Evolutionary conservation across 2,797 vertebrate genomes (phyloP).

Genomic region (Todus mexicanus): DNA sequence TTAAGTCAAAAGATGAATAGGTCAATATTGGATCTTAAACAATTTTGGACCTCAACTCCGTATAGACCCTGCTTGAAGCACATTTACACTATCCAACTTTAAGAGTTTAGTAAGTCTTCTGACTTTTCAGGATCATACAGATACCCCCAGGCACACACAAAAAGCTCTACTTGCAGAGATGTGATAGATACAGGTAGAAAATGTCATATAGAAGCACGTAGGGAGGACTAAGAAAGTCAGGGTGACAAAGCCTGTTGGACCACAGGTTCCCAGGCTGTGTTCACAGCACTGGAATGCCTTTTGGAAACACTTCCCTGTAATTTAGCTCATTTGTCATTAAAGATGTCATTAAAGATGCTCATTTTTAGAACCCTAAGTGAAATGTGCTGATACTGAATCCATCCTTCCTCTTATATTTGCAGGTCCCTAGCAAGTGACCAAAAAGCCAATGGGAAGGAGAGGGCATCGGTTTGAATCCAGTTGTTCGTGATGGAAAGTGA

Average conservation of each 20-base stretch:
- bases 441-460: background rate
- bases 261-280: background rate
- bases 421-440: background rate
- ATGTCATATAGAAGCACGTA: background rate
- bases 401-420: background rate
- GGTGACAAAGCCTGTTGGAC: constrained; percentile 10
- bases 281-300: background rate
- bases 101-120: background rate
- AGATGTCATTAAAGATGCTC: background rate
- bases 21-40: background rate
- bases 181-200: background rate
- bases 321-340: background rate
- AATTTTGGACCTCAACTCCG: background rate
- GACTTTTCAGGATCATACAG: background rate
- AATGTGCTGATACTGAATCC: background rate
- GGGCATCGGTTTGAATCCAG: background rate
- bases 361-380: background rate
- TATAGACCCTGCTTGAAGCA: background rate
- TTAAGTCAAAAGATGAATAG: background rate
- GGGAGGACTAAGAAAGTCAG: background rate
- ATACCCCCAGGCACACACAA: background rate
- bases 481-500: background rate
- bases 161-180: background rate
- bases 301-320: constrained; percentile 2
- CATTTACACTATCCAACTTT: background rate